Evolutionary conservation across 2,797 vertebrate species (phyloP), one percentile per base, ranked within the genome.

Genomic region (Merluccius polli): DNA sequence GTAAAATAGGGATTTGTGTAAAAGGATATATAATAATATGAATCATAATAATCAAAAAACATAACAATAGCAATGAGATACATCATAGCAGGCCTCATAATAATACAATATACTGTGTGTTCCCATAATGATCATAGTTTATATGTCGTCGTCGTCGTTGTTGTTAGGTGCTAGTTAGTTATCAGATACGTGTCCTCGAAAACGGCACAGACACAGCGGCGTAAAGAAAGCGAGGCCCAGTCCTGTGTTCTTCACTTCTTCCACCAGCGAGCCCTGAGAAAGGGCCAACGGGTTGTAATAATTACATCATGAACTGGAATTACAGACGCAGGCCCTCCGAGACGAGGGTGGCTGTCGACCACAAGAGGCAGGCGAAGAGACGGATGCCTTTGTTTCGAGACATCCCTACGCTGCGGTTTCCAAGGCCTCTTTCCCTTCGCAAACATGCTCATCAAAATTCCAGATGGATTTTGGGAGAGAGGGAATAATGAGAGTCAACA

Each of bases 401-500:
- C 91, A 92, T 93, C 90, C 82, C 82, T 88, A 82, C 90, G 77
- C 89, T 93, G 91, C 86, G 90, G 90, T 91, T 90, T 87, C 75
- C 73, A 88, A n/a, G 89, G 91, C 89, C 84, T 79, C 41, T 89
- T 88, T 86, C 87, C 89, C 91, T 91, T 91, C 77, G 92, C 94
- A 59, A 93, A 94, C 92, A 92, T 85, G 87, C 78, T 88, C 90
- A 92, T 93, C 90, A 91, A 91, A 93, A 93, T 93, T 90, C 92
- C 93, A 94, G 90, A 93, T 93, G 91, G 92, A 89, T 89, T 89
- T 72, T 91, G 78, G 86, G 21, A 59, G 21, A 8, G 33, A 8
- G 44, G 87, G 90, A 89, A 87, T 89, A 93, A 93, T 92, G 88
- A 93, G 92, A 87, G 88, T 91, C 90, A 87, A 91, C 90, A 91